Evolutionary conservation across 2,888 invertebrate genomes (phyloP).

Genomic region (Steinernema hermaphroditum): DNA sequence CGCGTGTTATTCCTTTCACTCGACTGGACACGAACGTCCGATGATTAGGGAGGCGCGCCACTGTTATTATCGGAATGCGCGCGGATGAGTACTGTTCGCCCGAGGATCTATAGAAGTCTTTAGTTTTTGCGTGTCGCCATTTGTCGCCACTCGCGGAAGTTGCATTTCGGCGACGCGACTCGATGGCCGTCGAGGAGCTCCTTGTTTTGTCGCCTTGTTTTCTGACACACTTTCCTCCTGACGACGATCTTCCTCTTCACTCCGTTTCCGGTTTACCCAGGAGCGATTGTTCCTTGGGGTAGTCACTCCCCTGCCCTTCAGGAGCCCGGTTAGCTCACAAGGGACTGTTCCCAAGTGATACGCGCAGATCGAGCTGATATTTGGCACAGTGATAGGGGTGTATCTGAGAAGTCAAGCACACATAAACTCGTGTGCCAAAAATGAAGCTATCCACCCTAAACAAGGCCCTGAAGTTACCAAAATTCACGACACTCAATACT

Average conservation of each 20-base stretch:
- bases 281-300: background rate
- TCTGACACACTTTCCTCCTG: slow-evolving; percentile 3
- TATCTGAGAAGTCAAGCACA: too few relatives aligned
- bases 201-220: background rate
- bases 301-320: too few relatives aligned
- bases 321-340: too few relatives aligned
- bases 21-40: background rate
- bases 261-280: background rate
- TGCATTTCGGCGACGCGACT: background rate
- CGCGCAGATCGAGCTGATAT: too few relatives aligned
- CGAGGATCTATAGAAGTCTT: too few relatives aligned
- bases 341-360: too few relatives aligned
- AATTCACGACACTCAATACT: too few relatives aligned
- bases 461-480: too few relatives aligned
- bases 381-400: too few relatives aligned
- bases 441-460: too few relatives aligned
- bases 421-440: too few relatives aligned
- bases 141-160: slow-evolving; percentile 8
- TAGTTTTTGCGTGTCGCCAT: background rate
- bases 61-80: slow-evolving; percentile 11
- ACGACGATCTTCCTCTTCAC: background rate
- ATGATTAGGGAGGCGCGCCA: slow-evolving; percentile 1
- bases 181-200: background rate
- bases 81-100: background rate
- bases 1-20: slow-evolving; percentile 2